Evolutionary conservation across 2,888 invertebrate genomes (phyloP).

Genomic region (Machimus rusticus): DNA sequence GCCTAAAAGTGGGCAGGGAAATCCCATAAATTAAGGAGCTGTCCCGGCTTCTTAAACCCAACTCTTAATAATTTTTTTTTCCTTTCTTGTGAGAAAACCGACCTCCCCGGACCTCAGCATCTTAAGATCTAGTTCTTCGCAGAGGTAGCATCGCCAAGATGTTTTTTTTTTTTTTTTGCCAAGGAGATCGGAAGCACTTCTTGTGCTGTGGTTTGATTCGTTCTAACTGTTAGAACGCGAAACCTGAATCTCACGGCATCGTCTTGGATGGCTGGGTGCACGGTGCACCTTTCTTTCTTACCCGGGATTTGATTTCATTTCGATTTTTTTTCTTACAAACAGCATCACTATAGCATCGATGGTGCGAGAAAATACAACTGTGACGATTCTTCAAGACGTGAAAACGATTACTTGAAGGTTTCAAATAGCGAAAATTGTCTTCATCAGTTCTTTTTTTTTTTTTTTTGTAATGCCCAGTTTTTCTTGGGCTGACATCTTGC

Average conservation of each 20-base stretch:
- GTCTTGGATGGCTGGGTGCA: neutral
- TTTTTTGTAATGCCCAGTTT: neutral
- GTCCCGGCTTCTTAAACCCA: neutral
- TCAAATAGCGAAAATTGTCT: conserved; percentile 4
- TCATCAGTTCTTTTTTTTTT: neutral
- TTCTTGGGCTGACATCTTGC: neutral
- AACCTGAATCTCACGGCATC: neutral
- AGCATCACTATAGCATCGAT: neutral
- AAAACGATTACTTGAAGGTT: conserved; percentile 17
- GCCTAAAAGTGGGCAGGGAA: neutral
- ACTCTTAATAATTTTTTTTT: neutral
- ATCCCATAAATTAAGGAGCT: neutral
- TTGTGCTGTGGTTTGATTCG: conserved; percentile 6
- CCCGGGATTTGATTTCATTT: neutral
- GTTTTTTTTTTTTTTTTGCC: neutral
- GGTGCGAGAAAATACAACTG: conserved; percentile 9
- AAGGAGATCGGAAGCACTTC: neutral
- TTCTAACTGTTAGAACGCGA: neutral
- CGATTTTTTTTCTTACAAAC: neutral
- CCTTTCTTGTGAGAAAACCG: neutral
- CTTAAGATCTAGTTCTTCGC: neutral
- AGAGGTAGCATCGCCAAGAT: neutral
- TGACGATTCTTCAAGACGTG: conserved; percentile 11
- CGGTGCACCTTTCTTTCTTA: neutral
- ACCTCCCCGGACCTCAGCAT: neutral